These are phyloP conservation scores for Polyommatus iphigenia DNA, from an alignment of 2,888 invertebrate species.

Conservation along the genomic window DNA sequence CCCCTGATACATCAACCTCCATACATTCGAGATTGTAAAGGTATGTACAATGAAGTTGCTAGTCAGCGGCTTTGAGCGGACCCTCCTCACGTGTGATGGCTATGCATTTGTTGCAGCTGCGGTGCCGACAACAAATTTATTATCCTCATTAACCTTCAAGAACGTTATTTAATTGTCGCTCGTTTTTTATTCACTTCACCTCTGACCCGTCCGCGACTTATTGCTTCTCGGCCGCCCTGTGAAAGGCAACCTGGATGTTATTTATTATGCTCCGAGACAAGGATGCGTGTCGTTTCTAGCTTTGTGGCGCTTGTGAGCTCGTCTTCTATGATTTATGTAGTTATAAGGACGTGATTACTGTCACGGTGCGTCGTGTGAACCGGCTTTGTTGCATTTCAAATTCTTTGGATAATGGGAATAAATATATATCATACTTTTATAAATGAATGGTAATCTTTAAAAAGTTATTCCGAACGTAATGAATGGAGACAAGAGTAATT, in stretches of 20 bases:
- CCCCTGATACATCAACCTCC: conserved; percentile 32
- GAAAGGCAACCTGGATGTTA: conserved; percentile 77
- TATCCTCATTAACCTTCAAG: conserved; percentile 81
- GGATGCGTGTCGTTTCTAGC: conserved; percentile 74
- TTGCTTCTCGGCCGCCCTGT: conserved; percentile 76
- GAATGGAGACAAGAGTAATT: conserved; percentile 25
- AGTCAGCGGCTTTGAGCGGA: conserved; percentile 59
- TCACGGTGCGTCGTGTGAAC: conserved; percentile 50
- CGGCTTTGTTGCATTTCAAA: conserved; percentile 31
- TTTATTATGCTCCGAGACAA: conserved; percentile 70
- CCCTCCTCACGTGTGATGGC: conserved; percentile 73
- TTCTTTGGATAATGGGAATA: conserved; percentile 16
- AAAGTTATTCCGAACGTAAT: conserved; percentile 16
- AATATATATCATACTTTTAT: conserved; percentile 22
- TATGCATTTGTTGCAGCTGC: conserved; percentile 77
- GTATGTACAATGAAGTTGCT: conserved; percentile 64
- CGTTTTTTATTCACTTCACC: conserved; percentile 80
- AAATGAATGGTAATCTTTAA: conserved; percentile 2
- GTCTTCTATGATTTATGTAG: conserved; percentile 71
- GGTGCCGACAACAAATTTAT: conserved; percentile 80
- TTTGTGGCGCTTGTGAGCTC: conserved; percentile 72
- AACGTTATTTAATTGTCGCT: conserved; percentile 80
- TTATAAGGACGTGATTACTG: conserved; percentile 74
- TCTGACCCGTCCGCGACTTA: conserved; percentile 77
- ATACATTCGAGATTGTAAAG: conserved; percentile 38